Base-by-base conservation (phyloP, 2,797 vertebrate genomes). In the Bucorvus abyssinicus region DNA sequence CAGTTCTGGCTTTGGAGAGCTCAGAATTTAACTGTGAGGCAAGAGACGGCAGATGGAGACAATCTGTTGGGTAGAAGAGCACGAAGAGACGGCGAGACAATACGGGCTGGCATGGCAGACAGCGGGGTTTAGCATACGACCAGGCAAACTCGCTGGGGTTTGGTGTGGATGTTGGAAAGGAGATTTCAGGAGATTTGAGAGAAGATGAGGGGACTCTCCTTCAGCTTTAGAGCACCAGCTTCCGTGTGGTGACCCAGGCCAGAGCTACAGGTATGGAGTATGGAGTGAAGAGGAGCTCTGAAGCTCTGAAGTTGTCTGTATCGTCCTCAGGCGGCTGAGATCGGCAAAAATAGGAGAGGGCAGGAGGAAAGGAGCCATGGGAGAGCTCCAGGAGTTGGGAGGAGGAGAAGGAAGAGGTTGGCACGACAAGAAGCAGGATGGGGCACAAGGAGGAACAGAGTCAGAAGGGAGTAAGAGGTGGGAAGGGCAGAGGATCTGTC, bases 21-120 rank as follows among this genome's bases (percentile, higher is more conserved):
- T 84, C 60, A 23, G 27, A 14, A 32, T 30, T 30, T 27, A 56
- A 23, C 82, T 8, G 15, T 14, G 2, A 92, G 82, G 89, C 78
- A 84, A 23, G 83, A 92, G 89, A 59, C 61, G 7, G 79, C 95
- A 96, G 95, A 93, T 85, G 91, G 95, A 76, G 91, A 63, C 93
- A 75, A 29, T 59, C 84, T 79, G 92, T 23, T 57, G 84, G 87
- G 80, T 22, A 34, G 84, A 49, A 60, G 76, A 63, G 40, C 4
- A 83, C 38, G n/a, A 49, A 61, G 79, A 18, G 80, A 21, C 56
- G 78, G 86, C 4, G 84, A 92, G 84, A 89, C 85, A 36, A 78
- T 80, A 14, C 83, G 74, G 88, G 27, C 69, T 86, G 90, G 73
- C 55, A 30, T 0, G 63, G 30, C 74, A 89, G 84, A 42, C 76